A percentile compares a stretch with the other conserved stretches of the same genome.
Evolutionary conservation across 1,140 invertebrate species (phyloP).

Genomic region (Listronotus bonariensis): DNA sequence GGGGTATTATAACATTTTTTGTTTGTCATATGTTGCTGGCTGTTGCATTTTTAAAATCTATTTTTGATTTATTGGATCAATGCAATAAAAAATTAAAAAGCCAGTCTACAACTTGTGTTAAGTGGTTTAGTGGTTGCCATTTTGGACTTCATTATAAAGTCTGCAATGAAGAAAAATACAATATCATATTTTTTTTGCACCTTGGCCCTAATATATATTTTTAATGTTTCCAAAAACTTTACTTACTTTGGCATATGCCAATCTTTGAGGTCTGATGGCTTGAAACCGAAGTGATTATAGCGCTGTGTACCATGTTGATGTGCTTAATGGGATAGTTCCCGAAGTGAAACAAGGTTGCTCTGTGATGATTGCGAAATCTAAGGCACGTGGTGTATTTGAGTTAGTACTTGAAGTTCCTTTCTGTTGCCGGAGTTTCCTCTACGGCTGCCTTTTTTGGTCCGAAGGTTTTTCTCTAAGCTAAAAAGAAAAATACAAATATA

Average conservation of each 20-base stretch:
- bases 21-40: too few relatives aligned
- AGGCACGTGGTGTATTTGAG: constrained; percentile 79
- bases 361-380: constrained; percentile 59
- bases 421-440: constrained; percentile 77
- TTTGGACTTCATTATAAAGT: too few relatives aligned
- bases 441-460: constrained; percentile 73
- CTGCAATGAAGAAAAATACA: too few relatives aligned
- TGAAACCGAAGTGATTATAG: constrained; percentile 16
- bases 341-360: neutral
- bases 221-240: too few relatives aligned
- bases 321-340: neutral
- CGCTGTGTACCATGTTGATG: constrained; percentile 35
- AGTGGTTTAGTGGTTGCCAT: too few relatives aligned
- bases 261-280: constrained; percentile 11
- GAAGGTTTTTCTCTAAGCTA: constrained; percentile 74
- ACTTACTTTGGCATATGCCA: constrained; percentile 17
- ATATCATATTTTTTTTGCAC: too few relatives aligned
- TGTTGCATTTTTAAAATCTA: too few relatives aligned
- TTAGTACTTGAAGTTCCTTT: constrained; percentile 77
- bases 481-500: constrained; percentile 42
- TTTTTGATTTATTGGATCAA: too few relatives aligned
- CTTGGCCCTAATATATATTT: too few relatives aligned
- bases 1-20: too few relatives aligned
- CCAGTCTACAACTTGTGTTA: too few relatives aligned
- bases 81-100: too few relatives aligned